Evolutionary conservation across 2,113 vertebrate species (phyloP), one percentile per base, ranked within the genome.

Genomic region (Tyto alba): DNA sequence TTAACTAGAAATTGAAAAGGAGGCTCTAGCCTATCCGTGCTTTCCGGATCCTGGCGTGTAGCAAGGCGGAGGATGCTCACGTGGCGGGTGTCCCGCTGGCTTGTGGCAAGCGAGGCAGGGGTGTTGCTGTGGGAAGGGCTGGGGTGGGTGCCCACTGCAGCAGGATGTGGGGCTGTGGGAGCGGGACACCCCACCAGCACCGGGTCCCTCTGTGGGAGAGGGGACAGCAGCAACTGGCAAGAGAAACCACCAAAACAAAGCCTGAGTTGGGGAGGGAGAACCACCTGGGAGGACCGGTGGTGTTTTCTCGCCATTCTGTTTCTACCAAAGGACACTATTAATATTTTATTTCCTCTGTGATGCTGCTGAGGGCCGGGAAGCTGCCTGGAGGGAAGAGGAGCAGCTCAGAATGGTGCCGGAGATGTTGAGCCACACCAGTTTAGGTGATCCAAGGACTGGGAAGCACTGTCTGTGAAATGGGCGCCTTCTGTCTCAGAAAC

Each of bases 41-140:
- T 7, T 17, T 26, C 23, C 26, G 29, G 34, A n/a, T 53, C 29
- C 43, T n/a, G 50, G 27, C 3, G 2, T 13, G 68, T 26, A 16
- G 38, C 27, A 6, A 47, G 41, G 60, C 15, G 2, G 2, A 11
- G 60, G 32, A 45, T 55, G n/a, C 40, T n/a, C 6, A 0, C 17
- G 0, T 2, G 9, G 43, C 43, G 43, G 1, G 21, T 2, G 13
- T 26, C 30, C 48, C 2, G 5, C 10, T 7, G 36, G 17, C 27
- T 20, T 41, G 11, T 30, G 29, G 57, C 1, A 6, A 41, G 47
- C 22, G 21, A 16, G 27, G 30, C 22, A 2, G 29, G 30, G 57
- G 29, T 10, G 1, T 7, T 9, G 59, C 47, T n/a, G 38, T 4
- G 8, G 62, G 50, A 56, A 43, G 27, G 38, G 60, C 48, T n/a